Conservation (phyloP, 1,140 invertebrate genomes). For the Stenopsyche tienmushanensis region DNA sequence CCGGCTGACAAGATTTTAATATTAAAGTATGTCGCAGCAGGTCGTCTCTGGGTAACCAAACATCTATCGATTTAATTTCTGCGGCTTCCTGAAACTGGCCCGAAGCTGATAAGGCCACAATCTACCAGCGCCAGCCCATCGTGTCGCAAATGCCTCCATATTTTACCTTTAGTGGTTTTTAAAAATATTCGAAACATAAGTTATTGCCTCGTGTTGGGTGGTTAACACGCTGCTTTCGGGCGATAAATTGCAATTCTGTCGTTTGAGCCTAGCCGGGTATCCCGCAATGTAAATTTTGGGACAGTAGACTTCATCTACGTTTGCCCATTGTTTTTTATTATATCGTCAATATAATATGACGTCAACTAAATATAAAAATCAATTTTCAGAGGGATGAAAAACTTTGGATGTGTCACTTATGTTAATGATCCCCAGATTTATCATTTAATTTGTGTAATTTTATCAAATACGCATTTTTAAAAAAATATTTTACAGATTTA, state of each 20-base stretch:
- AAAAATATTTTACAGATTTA: too few relatives aligned
- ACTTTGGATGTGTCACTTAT: too few relatives aligned
- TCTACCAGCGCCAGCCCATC: not conserved
- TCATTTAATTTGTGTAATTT: too few relatives aligned
- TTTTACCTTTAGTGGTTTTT: conserved; percentile 10
- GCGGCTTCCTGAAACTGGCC: not conserved
- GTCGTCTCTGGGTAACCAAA: conserved; percentile 33
- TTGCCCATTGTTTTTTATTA: too few relatives aligned
- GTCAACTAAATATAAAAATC: too few relatives aligned
- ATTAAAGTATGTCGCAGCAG: conserved; percentile 30
- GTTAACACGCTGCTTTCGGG: not conserved
- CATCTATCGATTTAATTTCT: conserved; percentile 33
- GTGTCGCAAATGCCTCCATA: conserved; percentile 2
- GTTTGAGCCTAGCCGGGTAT: conserved; percentile 1
- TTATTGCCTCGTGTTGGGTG: not conserved
- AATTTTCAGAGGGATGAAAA: too few relatives aligned
- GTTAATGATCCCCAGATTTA: too few relatives aligned
- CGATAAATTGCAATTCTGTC: conserved; percentile 5
- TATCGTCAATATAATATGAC: too few relatives aligned
- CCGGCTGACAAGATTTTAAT: conserved; percentile 32
- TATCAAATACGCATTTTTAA: too few relatives aligned
- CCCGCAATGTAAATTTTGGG: not conserved
- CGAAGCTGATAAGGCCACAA: not conserved
- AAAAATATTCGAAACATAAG: not conserved
- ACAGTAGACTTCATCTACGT: too few relatives aligned